Base-by-base conservation (phyloP, 2,113 vertebrate genomes). In the Lates calcarifer region DNA sequence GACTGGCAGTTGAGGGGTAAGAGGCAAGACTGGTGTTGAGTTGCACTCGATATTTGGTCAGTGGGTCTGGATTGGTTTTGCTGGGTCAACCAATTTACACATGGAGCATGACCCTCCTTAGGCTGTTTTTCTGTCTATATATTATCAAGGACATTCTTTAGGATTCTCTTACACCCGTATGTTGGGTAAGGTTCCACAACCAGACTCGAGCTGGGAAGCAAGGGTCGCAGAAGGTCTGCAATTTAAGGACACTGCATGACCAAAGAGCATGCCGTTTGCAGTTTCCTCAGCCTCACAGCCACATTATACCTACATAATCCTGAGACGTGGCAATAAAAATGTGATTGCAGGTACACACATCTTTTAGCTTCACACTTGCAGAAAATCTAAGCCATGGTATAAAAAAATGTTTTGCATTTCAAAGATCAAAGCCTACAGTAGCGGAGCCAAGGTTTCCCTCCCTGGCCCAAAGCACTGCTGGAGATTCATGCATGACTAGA, bases 31-130 rank as follows among this genome's bases (percentile, higher is more conserved):
- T 28, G 84, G 89, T 88, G 87, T 92, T 86, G 76, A 72, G 90
- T 93, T 92, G 79, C 90, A 82, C 31, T 55, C 74, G 55, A 73
- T 85, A 86, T 90, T 88, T 89, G 86, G 86, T 87, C 66, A 79
- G 77, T 67, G 63, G 76, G 49, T 79, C 79, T 66, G 51, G 73
- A 73, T 26, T 39, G 0, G 22, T 60, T 80, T 81, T 67, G 58
- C 72, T 43, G 22, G 61, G 71, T 88, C 82, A 88, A 67, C 69
- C 68, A 29, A 12, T 79, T 65, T 56, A 68, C 41, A 70, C 7
- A 45, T 67, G 45, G 24, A 29, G 35, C 57, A 55, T 6, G 9
- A 53, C 17, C n/a, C n/a, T 17, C 29, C 1, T 2, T 6, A 33
- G 43, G 45, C 22, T 10, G 6, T 75, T 78, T 75, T 72, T 29